Conservation (phyloP, 2,888 invertebrate genomes). For the Drosophila infuscata region DNA sequence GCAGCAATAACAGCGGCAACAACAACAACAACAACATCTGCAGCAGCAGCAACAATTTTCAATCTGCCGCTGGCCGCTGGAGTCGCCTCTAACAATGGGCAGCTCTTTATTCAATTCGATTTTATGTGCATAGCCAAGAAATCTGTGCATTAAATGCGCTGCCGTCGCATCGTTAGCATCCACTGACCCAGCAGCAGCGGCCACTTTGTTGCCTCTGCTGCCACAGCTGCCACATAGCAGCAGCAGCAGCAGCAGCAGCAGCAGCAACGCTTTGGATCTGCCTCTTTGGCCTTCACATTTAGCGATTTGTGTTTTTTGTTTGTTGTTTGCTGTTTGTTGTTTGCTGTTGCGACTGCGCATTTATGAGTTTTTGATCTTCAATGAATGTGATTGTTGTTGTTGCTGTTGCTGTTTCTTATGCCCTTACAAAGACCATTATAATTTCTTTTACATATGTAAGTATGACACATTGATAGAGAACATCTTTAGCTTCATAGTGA, state of each 20-base stretch:
- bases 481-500: background rate
- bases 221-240: slow-evolving; percentile 52
- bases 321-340: slow-evolving; percentile 36
- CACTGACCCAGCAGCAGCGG: slow-evolving; percentile 30
- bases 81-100: slow-evolving; percentile 56
- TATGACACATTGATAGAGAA: background rate
- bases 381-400: slow-evolving; percentile 9
- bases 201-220: slow-evolving; percentile 42
- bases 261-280: slow-evolving; percentile 54
- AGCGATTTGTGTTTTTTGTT: slow-evolving; percentile 46
- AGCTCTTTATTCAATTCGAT: slow-evolving; percentile 76
- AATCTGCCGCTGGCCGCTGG: slow-evolving; percentile 44
- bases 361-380: slow-evolving; percentile 55
- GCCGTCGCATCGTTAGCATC: slow-evolving; percentile 68
- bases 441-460: background rate
- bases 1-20: slow-evolving; percentile 25
- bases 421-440: background rate
- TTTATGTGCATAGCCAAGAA: slow-evolving; percentile 69
- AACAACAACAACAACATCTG: slow-evolving; percentile 12
- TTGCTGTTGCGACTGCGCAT: slow-evolving; percentile 67
- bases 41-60: slow-evolving; percentile 54
- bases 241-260: slow-evolving; percentile 12
- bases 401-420: slow-evolving; percentile 13
- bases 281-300: slow-evolving; percentile 74
- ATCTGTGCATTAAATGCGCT: slow-evolving; percentile 76